Evolutionary conservation across 1,140 invertebrate species (phyloP), one percentile per base, ranked within the genome.

Genomic region (Drosophila kanapiae): DNA sequence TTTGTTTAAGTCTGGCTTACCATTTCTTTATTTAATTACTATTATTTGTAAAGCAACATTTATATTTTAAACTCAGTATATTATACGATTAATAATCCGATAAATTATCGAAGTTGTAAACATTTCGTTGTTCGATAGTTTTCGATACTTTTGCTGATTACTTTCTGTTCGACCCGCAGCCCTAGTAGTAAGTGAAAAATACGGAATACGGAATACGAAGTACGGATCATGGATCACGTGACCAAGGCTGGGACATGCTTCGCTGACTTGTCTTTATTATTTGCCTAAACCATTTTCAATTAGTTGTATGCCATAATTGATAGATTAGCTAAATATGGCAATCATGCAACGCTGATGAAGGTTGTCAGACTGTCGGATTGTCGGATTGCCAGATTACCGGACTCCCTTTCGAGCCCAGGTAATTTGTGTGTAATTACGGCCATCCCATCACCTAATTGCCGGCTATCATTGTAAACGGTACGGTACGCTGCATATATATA

Each of bases 281-380:
- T 58, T 69, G 54, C 74, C 75, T 68, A 77, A 77, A 77, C 75
- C 31, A 77, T 77, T 78, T 78, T 77, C 75, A 78, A 78, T 78
- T 78, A 78, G 63, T 77, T 68, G 75, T 78, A 42, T 59, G 75
- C 29, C 65, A 78, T 78, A 78, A 78, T 78, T 77, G 56, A 64
- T 78, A 68, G 74, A 77, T 77, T 77, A 77, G 64, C 75, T 77
- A 77, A 77, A 68, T 68, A 58, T 51, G 38, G 47, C 38, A 45
- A 77, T 77, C 75, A 78, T 78, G 75, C 75, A 61, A 77, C 45
- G 53, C 47, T 74, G 56, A 53, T 61, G 70, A 75, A 75, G 71
- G 57, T 29, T 62, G 69, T 75, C 69, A 71, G 65, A 31, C 29
- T 13, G 49, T 27, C 61, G n/a, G 56, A 45, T 59, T 31, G 63